Percentiles rank a stretch among this genome's conserved stretches.
These are phyloP conservation scores for Latrodectus geometricus DNA, from an alignment of 1,140 invertebrate genomes.

Conservation along the genomic window DNA sequence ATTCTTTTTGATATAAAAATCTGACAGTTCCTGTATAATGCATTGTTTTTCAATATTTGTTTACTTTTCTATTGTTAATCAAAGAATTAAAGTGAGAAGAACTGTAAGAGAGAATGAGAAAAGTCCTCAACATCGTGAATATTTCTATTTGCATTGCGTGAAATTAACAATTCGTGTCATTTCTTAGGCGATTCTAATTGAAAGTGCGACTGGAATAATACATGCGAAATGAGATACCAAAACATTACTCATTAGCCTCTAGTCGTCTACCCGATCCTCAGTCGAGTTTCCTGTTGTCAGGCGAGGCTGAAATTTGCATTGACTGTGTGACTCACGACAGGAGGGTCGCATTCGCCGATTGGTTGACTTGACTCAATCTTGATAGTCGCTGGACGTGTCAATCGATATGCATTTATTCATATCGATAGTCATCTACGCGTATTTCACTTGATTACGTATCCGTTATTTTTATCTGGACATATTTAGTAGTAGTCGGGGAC, in stretches of 20 bases:
- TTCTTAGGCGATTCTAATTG: background rate
- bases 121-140: background rate
- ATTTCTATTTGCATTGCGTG: background rate
- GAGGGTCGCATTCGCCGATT: background rate
- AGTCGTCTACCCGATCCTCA: background rate
- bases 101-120: background rate
- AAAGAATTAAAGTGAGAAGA: background rate
- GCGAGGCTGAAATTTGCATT: background rate
- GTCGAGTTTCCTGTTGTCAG: background rate
- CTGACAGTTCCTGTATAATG: too few species aligned
- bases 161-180: background rate
- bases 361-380: background rate
- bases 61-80: background rate
- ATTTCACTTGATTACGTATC: background rate
- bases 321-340: background rate
- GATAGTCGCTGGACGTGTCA: background rate
- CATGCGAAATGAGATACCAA: background rate
- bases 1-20: too few species aligned
- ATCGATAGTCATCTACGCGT: background rate
- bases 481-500: background rate
- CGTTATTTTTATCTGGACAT: background rate
- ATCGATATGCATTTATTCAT: background rate
- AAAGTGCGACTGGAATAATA: background rate
- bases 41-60: too few species aligned
- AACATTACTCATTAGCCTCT: background rate